Evolutionary conservation across 2,888 invertebrate species (phyloP), one percentile per base, ranked within the genome.

Genomic region (Tetheella fluctuosa): DNA sequence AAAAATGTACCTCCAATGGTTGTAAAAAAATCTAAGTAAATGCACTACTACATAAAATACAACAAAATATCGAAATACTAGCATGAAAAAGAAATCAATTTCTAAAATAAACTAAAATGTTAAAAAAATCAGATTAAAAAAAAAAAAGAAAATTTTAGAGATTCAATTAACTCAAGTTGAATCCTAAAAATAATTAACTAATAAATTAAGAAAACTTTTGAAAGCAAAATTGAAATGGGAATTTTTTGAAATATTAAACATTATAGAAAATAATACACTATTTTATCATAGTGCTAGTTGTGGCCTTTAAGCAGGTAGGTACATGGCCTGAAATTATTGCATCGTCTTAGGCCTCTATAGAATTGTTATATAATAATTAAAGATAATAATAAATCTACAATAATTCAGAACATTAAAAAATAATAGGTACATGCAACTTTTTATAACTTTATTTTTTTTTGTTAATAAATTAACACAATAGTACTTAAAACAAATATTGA

Each of bases 1-100:
- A 25, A 54, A 52, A 30, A 67, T 63, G 58, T 58, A 54, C 63
- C 59, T 61, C 52, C 42, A 52, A 61, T 71, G 68, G 66, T 67
- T 15, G 58, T 54, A 64, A 64, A 56, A 52, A 56, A 37, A 48
- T 10, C 55, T 23, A 59, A 55, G 6, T 56, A 59, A 59, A 56
- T 59, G 59, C 59, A 25, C n/a, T 52, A 52, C 52, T 52, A 52
- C 52, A 56, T 30, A 54, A 30, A 30, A 54, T 30, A 54, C 61
- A n/a, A 55, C 56, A 61, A 60, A 48, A 48, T 48, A 20, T 48
- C 42, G 8, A 42, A 17, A 42, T n/a, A 42, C 15, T 42, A 20
- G 20, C 20, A 48, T 48, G 48, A 48, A 48, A 48, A 48, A 25
- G 25, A 25, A 25, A n/a, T n/a, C n/a, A n/a, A n/a, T n/a, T n/a